Conservation (phyloP, 2,797 vertebrate species). For the Odontamblyopus lacepedii region DNA sequence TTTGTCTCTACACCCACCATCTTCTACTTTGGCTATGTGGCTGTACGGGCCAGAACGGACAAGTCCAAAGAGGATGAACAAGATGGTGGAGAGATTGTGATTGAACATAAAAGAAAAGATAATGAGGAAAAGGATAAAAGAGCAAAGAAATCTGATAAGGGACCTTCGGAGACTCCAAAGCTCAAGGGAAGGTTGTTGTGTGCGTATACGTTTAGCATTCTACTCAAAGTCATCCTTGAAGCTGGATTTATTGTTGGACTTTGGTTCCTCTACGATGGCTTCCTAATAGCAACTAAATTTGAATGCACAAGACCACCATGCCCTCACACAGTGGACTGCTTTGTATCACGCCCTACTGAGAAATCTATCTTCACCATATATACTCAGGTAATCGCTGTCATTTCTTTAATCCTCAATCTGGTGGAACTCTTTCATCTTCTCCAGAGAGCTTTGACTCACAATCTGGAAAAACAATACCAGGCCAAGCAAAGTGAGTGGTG, state of each 20-base stretch:
- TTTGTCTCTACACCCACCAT: slow-evolving; percentile 84
- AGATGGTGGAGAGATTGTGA: slow-evolving; percentile 3
- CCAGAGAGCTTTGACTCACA: slow-evolving; percentile 60
- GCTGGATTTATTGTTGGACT: slow-evolving; percentile 77
- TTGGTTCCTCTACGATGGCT: slow-evolving; percentile 81
- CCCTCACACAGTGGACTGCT: slow-evolving; percentile 83
- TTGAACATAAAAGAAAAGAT: slow-evolving; percentile 14
- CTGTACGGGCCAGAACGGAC: slow-evolving; percentile 51
- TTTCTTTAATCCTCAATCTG: slow-evolving; percentile 82
- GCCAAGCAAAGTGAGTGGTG: slow-evolving; percentile 2
- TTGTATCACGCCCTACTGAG: slow-evolving; percentile 83
- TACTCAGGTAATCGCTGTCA: slow-evolving; percentile 72
- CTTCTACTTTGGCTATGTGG: slow-evolving; percentile 82
- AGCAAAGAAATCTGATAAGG: slow-evolving; percentile 14
- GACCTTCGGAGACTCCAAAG: slow-evolving; percentile 41
- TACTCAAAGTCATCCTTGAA: slow-evolving; percentile 78
- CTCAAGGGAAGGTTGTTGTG: slow-evolving; percentile 77
- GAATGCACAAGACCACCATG: slow-evolving; percentile 75
- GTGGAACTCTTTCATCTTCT: slow-evolving; percentile 78
- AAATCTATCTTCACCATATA: slow-evolving; percentile 86
- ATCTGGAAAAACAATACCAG: slow-evolving; percentile 57
- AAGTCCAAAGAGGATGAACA: slow-evolving; percentile 22
- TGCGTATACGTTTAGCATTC: slow-evolving; percentile 76
- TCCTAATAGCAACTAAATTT: slow-evolving; percentile 71
- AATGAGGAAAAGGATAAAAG: slow-evolving; percentile 51